A percentile compares a stretch with the other conserved stretches of the same genome.
Conservation (phyloP, 2,113 vertebrate genomes). For the Pachypanchax playfairii region DNA sequence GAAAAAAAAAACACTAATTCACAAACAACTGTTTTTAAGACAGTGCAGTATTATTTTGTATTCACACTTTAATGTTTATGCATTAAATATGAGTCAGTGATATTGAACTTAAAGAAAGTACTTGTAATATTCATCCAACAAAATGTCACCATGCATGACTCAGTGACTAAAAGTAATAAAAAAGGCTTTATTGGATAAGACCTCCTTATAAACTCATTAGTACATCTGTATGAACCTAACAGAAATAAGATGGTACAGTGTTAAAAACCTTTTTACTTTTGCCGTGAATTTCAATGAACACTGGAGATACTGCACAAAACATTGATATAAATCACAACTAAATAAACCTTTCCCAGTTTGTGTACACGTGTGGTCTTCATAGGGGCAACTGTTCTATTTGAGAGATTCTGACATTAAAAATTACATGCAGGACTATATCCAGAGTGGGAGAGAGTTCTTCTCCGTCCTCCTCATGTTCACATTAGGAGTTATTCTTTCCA, state of each 20-base stretch:
- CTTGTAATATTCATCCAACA: slow-evolving; percentile 3
- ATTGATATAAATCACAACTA: background rate
- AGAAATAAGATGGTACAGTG: background rate
- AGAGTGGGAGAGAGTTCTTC: slow-evolving; percentile 45
- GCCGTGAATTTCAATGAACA: background rate
- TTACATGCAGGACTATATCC: slow-evolving; percentile 49
- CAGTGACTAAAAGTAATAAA: slow-evolving; percentile 1
- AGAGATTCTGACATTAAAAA: slow-evolving; percentile 50
- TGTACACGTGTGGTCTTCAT: background rate
- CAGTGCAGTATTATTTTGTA: background rate
- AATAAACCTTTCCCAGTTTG: background rate
- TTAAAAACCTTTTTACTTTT: background rate
- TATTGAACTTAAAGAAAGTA: background rate
- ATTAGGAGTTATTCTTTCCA: slow-evolving; percentile 64
- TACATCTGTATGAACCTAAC: slow-evolving; percentile 3
- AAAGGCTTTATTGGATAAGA: background rate
- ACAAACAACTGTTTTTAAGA: background rate
- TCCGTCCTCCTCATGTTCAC: slow-evolving; percentile 65
- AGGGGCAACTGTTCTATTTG: slow-evolving; percentile 38
- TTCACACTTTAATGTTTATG: background rate
- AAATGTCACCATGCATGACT: slow-evolving; percentile 14
- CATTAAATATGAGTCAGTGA: background rate
- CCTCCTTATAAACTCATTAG: background rate
- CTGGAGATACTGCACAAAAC: background rate
- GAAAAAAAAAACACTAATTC: too few relatives aligned